Conservation (phyloP, 2,113 vertebrate genomes). For the Pardalotus punctatus region DNA sequence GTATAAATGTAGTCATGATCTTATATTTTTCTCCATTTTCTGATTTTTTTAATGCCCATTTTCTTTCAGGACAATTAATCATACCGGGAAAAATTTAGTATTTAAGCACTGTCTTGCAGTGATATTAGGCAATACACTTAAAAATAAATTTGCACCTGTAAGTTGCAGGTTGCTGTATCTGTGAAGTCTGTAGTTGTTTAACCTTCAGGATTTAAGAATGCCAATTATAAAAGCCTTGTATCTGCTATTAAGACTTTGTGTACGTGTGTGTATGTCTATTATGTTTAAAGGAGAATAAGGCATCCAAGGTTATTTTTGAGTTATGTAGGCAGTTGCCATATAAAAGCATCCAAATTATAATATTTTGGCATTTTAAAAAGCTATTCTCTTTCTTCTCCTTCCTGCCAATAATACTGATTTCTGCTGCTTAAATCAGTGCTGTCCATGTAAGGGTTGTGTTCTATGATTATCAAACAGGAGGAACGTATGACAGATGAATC, state of each 20-base stretch:
- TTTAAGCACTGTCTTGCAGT: neutral
- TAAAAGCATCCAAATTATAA: neutral
- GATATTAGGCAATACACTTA: neutral
- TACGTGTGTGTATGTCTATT: neutral
- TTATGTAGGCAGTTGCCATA: neutral
- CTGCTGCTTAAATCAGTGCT: constrained; percentile 15
- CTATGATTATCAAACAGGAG: constrained; percentile 44
- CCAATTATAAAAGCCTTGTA: neutral
- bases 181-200: neutral
- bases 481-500: constrained; percentile 26
- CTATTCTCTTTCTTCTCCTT: neutral
- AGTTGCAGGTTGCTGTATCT: neutral
- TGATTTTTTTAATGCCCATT: neutral
- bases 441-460: neutral
- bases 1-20: neutral
- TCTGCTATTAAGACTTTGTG: neutral
- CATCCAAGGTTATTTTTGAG: neutral
- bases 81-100: neutral
- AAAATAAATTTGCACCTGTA: constrained; percentile 6
- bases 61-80: neutral
- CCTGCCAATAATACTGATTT: neutral
- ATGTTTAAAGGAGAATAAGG: neutral
- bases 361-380: constrained; percentile 21
- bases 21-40: neutral
- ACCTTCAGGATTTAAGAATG: neutral